Percentiles rank a stretch among this genome's conserved stretches.
These are phyloP conservation scores for Leptopilina clavipes DNA, from an alignment of 1,140 invertebrate species.

Conservation along the genomic window DNA sequence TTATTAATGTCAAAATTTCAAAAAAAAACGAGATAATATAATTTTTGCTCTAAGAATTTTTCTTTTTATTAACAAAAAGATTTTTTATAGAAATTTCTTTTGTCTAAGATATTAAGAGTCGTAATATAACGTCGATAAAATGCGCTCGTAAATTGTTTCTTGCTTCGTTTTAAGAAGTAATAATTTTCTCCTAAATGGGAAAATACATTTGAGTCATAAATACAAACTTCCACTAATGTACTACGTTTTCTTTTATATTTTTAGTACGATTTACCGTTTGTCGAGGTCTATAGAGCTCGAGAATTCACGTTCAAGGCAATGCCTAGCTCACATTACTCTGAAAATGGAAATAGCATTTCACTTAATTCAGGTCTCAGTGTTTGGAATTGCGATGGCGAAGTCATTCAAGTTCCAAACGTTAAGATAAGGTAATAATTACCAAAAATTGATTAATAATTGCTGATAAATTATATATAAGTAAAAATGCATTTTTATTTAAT, in stretches of 20 bases:
- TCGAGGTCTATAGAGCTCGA: conserved; percentile 84
- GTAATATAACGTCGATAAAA: not conserved
- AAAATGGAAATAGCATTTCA: conserved; percentile 59
- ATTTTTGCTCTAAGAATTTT: too few species aligned
- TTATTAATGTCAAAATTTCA: too few species aligned
- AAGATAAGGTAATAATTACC: conserved; percentile 78
- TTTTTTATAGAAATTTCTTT: too few species aligned
- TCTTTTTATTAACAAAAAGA: too few species aligned
- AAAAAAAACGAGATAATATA: too few species aligned
- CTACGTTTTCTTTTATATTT: conserved; percentile 52
- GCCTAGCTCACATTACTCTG: conserved; percentile 57
- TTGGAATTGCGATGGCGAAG: conserved; percentile 93
- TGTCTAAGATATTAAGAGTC: too few species aligned
- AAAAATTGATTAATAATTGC: conserved; percentile 17
- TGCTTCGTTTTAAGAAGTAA: not conserved
- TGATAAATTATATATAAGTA: not conserved
- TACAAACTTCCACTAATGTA: conserved; percentile 30
- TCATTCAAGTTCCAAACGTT: conserved; percentile 81
- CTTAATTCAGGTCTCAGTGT: conserved; percentile 75
- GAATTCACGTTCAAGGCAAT: conserved; percentile 84
- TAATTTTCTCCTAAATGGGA: not conserved
- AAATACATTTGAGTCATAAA: not conserved
- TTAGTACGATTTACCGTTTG: conserved; percentile 85
- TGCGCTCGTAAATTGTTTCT: not conserved
- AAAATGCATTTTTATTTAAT: not conserved